Evolutionary conservation across 1,140 invertebrate species (phyloP).

Genomic region (Eupeodes corollae): DNA sequence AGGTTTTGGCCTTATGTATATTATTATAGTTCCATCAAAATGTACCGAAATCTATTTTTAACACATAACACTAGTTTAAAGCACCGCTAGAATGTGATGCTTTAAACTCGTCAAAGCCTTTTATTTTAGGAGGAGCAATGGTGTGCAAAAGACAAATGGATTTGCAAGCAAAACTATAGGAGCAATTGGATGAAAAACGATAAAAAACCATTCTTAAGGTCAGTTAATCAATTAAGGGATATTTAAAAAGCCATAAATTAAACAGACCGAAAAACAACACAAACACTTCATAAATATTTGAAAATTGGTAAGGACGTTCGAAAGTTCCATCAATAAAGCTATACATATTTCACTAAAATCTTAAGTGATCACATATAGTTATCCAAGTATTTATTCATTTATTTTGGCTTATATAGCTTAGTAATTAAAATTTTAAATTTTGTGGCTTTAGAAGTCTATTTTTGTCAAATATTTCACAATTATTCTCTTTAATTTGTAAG

Average conservation of each 20-base stretch:
- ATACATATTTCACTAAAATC: no score
- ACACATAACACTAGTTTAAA: slow-evolving; percentile 57
- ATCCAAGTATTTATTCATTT: no score
- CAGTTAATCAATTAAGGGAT: no score
- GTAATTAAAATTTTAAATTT: no score
- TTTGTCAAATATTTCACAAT: no score
- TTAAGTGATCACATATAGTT: no score
- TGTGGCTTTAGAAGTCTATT: no score
- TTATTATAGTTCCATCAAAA: slow-evolving; percentile 72
- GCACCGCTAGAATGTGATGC: slow-evolving; percentile 71
- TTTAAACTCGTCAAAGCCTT: slow-evolving; percentile 91
- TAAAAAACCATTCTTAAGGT: slow-evolving; percentile 10
- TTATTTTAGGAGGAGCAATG: slow-evolving; percentile 95
- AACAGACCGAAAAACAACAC: background rate
- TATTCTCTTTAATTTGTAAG: no score
- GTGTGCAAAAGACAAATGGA: slow-evolving; percentile 81
- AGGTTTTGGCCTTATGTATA: slow-evolving; percentile 96
- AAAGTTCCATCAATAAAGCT: no score
- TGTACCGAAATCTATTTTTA: slow-evolving; percentile 90
- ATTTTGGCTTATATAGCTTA: no score
- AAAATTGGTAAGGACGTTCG: no score
- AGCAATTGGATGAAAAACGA: slow-evolving; percentile 29
- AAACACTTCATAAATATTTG: background rate
- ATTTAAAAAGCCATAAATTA: no score
- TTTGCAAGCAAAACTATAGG: slow-evolving; percentile 69